These are phyloP conservation scores for Apis laboriosa DNA, from an alignment of 1,140 invertebrate genomes.

Conservation along the genomic window DNA sequence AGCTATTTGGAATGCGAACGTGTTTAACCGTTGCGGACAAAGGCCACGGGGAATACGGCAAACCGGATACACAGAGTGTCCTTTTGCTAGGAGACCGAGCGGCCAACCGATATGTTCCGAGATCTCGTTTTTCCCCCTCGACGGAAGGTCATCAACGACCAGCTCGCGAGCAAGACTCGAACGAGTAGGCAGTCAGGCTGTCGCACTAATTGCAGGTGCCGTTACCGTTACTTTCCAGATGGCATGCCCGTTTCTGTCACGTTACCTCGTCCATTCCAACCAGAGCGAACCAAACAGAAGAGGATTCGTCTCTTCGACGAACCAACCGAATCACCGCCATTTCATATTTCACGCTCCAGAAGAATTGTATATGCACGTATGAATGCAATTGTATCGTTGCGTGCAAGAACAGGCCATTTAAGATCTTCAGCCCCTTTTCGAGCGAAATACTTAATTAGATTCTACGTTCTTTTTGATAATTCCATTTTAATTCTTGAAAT, in stretches of 20 bases:
- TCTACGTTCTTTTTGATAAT: too few relatives aligned
- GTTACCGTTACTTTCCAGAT: constrained; percentile 71
- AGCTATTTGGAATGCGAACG: neutral
- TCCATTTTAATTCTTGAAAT: too few relatives aligned
- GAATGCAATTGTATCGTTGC: too few relatives aligned
- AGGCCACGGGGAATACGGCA: constrained; percentile 26
- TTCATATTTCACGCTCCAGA: too few relatives aligned
- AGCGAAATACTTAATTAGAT: too few relatives aligned
- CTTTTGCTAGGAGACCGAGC: constrained; percentile 14
- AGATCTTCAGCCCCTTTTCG: too few relatives aligned
- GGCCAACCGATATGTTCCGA: constrained; percentile 12
- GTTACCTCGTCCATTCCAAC: constrained; percentile 43
- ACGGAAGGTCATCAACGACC: constrained; percentile 60
- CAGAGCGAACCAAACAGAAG: constrained; percentile 33
- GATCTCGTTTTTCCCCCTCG: constrained; percentile 59
- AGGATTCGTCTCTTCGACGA: neutral
- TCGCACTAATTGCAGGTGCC: constrained; percentile 69
- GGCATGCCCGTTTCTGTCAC: constrained; percentile 66
- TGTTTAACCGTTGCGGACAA: constrained; percentile 20
- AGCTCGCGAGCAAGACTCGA: constrained; percentile 47
- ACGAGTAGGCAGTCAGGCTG: constrained; percentile 50
- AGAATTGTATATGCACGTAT: too few relatives aligned
- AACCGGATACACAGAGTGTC: constrained; percentile 11
- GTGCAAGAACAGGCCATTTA: too few relatives aligned
- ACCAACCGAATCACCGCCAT: too few relatives aligned